Percentiles rank a stretch among this genome's conserved stretches.
These are phyloP conservation scores for Paratilapia polleni DNA, from an alignment of 2,113 vertebrate species.

Conservation along the genomic window DNA sequence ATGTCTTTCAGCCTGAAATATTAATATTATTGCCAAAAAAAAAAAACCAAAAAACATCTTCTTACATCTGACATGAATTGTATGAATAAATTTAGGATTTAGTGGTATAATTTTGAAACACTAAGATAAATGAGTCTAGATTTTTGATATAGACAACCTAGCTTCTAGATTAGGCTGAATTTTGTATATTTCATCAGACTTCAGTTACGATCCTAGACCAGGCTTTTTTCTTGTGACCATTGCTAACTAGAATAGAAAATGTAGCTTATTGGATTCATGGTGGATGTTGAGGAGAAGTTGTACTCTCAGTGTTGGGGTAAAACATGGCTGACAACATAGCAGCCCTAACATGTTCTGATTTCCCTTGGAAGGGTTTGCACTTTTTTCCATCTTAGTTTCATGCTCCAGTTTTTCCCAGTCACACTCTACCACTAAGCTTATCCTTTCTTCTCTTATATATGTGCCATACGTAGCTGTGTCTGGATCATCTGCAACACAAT, in stretches of 20 bases:
- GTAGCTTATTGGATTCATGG: neutral
- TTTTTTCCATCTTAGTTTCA: neutral
- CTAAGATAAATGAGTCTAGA: neutral
- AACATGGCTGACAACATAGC: neutral
- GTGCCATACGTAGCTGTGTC: neutral
- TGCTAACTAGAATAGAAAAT: neutral
- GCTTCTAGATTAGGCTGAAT: neutral
- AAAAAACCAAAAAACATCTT: neutral
- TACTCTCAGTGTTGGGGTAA: neutral
- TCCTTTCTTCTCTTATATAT: neutral
- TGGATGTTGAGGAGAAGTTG: neutral
- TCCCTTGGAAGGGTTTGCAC: neutral
- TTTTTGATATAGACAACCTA: neutral
- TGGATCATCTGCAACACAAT: conserved; percentile 6
- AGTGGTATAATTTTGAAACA: neutral
- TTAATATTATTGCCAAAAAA: neutral
- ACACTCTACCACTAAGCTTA: neutral
- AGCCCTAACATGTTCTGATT: neutral
- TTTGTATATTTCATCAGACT: neutral
- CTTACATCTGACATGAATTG: neutral
- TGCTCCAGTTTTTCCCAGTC: neutral
- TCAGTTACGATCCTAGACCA: neutral
- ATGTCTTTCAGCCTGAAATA: neutral
- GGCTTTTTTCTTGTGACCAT: neutral
- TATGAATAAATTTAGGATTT: neutral